Evolutionary conservation across 2,113 vertebrate species (phyloP).

Genomic region (Electrona antarctica): DNA sequence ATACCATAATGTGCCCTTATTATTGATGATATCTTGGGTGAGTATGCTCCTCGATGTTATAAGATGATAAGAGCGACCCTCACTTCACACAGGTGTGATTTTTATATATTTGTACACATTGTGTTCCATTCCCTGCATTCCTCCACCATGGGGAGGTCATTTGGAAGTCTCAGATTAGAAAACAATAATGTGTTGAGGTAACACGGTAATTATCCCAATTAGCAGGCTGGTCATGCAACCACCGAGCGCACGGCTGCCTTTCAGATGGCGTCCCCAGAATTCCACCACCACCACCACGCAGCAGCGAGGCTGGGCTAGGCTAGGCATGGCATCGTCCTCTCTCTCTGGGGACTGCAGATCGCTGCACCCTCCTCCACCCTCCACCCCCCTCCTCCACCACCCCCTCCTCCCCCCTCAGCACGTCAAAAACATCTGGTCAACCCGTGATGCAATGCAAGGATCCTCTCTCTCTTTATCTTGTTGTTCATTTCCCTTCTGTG

Average conservation of each 20-base stretch:
- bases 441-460: conserved; percentile 14
- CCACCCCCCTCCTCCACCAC: too few species aligned
- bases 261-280: conserved; percentile 36
- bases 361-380: too few species aligned
- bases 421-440: conserved; percentile 61
- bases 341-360: conserved; percentile 46
- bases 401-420: too few species aligned
- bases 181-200: conserved; percentile 65
- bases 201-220: conserved; percentile 74
- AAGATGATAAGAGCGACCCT: too few species aligned
- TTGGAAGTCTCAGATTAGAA: conserved; percentile 63
- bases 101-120: conserved; percentile 25
- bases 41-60: too few species aligned
- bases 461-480: neutral
- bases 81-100: too few species aligned
- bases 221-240: conserved; percentile 62
- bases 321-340: too few species aligned
- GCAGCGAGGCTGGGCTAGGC: too few species aligned
- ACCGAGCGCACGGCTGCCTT: conserved; percentile 35
- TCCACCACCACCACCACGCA: too few species aligned
- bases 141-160: conserved; percentile 31
- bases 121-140: neutral
- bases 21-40: too few species aligned
- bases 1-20: too few species aligned
- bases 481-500: conserved; percentile 6